Evolutionary conservation across 2,797 vertebrate species (phyloP).

Genomic region (Delichon dasypus): DNA sequence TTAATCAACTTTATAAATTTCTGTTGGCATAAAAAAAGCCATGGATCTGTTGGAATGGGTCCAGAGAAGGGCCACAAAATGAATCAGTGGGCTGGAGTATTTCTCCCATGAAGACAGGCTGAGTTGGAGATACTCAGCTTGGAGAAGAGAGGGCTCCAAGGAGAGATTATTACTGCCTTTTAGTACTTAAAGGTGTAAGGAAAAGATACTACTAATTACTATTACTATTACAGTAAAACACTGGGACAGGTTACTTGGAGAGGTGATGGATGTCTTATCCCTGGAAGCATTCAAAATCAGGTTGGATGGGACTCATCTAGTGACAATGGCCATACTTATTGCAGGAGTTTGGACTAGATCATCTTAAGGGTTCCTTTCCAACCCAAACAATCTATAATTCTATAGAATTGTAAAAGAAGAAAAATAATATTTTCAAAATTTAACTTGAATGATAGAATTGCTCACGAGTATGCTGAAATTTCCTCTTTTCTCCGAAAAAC

Average conservation of each 20-base stretch:
- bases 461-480: not conserved
- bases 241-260: not conserved
- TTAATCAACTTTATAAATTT: not conserved
- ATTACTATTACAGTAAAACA: not conserved
- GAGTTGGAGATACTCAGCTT: not conserved
- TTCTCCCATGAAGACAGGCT: not conserved
- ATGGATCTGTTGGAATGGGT: not conserved
- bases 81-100: not conserved
- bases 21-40: not conserved
- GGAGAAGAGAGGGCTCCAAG: not conserved
- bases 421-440: not conserved
- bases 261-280: not conserved
- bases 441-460: not conserved
- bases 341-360: not conserved
- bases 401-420: not conserved
- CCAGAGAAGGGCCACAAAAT: not conserved
- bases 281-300: not conserved
- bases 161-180: not conserved
- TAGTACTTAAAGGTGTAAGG: not conserved
- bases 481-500: not conserved
- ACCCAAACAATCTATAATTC: not conserved
- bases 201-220: not conserved
- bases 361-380: not conserved
- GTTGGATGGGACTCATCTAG: not conserved
- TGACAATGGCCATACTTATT: not conserved